Conservation (phyloP, 2,888 invertebrate species). For the Torymus auratus region DNA sequence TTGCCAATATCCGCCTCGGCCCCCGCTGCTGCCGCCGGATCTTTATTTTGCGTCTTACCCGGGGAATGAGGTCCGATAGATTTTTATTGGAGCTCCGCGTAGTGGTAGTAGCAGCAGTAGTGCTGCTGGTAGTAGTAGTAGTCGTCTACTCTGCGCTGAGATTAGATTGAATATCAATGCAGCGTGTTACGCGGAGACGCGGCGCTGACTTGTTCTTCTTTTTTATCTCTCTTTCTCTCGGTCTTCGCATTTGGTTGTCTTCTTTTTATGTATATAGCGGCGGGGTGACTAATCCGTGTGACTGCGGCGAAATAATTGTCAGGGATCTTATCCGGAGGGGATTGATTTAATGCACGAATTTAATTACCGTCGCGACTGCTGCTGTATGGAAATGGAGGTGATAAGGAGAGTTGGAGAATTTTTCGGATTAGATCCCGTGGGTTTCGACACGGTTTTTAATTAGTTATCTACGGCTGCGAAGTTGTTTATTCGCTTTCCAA, state of each 20-base stretch:
- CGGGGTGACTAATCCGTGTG: conserved; percentile 11
- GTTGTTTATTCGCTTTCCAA: too few species aligned
- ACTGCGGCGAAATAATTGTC: neutral
- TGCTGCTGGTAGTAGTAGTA: too few species aligned
- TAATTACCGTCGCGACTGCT: neutral
- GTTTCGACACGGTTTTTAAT: too few species aligned
- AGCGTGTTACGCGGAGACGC: neutral
- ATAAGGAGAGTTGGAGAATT: too few species aligned
- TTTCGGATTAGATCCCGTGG: too few species aligned
- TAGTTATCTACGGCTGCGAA: too few species aligned
- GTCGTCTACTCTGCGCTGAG: conserved; percentile 36
- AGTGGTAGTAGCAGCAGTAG: neutral
- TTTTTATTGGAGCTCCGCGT: conserved; percentile 51
- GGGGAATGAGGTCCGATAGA: conserved; percentile 57
- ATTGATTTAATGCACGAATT: conserved; percentile 3
- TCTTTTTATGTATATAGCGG: neutral
- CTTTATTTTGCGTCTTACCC: conserved; percentile 66
- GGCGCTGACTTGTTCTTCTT: neutral
- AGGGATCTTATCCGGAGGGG: conserved; percentile 2
- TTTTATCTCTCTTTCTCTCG: conserved; percentile 7
- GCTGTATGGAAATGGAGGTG: conserved; percentile 1
- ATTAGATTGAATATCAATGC: conserved; percentile 57
- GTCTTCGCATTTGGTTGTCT: neutral
- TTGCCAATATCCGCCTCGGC: conserved; percentile 68
- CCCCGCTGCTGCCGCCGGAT: conserved; percentile 54